Conservation (phyloP, 1,140 invertebrate species). For the Zaprionus taronus region DNA sequence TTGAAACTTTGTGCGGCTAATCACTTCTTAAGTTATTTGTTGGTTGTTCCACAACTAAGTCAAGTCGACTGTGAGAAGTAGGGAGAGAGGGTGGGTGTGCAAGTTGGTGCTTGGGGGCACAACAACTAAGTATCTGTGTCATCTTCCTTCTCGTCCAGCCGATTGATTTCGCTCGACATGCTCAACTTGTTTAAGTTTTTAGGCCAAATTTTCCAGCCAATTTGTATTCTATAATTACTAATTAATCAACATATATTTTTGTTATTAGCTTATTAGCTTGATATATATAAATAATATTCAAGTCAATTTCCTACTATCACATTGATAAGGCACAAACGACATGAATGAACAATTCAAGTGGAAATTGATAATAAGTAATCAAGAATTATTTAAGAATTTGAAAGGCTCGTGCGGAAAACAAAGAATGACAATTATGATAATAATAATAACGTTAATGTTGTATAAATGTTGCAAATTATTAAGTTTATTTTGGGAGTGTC, state of each 20-base stretch:
- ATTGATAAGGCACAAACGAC: not conserved
- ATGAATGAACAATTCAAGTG: not conserved
- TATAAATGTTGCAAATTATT: constrained; percentile 9
- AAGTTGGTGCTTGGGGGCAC: constrained; percentile 14
- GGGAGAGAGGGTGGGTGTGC: not conserved
- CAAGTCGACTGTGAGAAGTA: not conserved
- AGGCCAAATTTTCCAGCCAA: constrained; percentile 12
- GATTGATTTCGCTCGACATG: constrained; percentile 39
- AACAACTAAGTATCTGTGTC: constrained; percentile 28
- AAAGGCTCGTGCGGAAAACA: constrained; percentile 23
- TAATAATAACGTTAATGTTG: not conserved
- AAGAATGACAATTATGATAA: not conserved
- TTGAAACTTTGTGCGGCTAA: constrained; percentile 61
- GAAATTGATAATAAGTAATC: not conserved
- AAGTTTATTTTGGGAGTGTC: constrained; percentile 28
- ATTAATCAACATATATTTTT: constrained; percentile 11
- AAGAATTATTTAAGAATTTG: not conserved
- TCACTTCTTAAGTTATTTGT: constrained; percentile 72
- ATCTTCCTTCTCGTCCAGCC: constrained; percentile 1
- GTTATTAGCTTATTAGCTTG: not conserved
- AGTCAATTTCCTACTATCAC: constrained; percentile 14
- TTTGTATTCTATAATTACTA: constrained; percentile 31
- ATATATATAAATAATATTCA: not conserved
- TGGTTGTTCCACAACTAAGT: constrained; percentile 4
- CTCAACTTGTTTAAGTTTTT: constrained; percentile 47